Evolutionary conservation across 2,797 vertebrate genomes (phyloP), one percentile per base, ranked within the genome.

Genomic region (Austrolebias charrua): DNA sequence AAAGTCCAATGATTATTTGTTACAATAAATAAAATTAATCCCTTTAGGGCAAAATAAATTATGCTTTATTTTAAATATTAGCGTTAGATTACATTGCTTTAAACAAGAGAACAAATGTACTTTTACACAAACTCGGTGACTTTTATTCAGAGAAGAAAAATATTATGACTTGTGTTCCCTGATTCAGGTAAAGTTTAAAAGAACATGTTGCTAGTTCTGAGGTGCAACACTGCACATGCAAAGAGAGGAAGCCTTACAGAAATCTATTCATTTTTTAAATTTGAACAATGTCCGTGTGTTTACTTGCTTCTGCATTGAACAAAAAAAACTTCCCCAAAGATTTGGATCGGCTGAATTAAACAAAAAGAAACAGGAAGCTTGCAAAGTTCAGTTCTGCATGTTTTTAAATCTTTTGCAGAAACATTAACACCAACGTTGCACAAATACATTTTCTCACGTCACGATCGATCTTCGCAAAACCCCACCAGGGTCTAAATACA

Each of bases 311-410:
- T 44, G 20, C 44, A 24, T 45, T 43, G 19, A 5, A 19, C n/a
- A 12, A 12, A 13, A 47, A 13, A 47, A 13, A 8, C 47, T 61
- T 61, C 2, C 6, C n/a, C 18, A 24, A 29, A 1, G 31, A 40
- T 19, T 50, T 4, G 19, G 0, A 0, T 46, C 59, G 38, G 15
- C 11, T 43, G 3, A 47, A 47, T 18, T 18, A 3, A 71, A 43
- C 11, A 15, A 31, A 15, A 38, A 14, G 5, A 47, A 18, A 35
- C 50, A n/a, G 47, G 57, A 66, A 19, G 20, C 7, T 58, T 13
- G 0, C 5, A 42, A 31, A 18, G 24, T 46, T 40, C 24, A 63
- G 48, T 63, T 70, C 55, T 58, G 60, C 18, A 53, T 16, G 20
- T 12, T 2, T 40, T 12, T 40, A 12, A 12, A 3, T 45, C 11